Evolutionary conservation across 1,140 invertebrate genomes (phyloP).

Genomic region (Apis cerana): DNA sequence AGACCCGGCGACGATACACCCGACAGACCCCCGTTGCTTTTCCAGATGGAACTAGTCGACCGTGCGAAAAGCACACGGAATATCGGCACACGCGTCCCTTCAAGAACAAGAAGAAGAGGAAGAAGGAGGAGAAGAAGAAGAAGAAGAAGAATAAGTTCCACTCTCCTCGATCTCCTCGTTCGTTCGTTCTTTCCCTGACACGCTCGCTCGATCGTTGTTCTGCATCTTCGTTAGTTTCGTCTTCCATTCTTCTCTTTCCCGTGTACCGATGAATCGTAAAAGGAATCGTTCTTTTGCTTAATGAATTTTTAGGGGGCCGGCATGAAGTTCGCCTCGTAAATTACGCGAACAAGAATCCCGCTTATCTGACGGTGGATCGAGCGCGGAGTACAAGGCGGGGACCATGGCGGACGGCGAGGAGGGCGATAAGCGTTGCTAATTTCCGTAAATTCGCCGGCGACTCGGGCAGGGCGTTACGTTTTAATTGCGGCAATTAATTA

Average conservation of each 20-base stretch:
- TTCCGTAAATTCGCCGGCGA: conserved; percentile 47
- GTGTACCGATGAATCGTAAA: not conserved
- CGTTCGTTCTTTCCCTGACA: not conserved
- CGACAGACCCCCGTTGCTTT: conserved; percentile 59
- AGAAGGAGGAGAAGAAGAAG: too few relatives aligned
- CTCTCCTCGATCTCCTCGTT: not conserved
- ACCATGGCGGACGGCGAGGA: not conserved
- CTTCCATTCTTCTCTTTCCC: not conserved
- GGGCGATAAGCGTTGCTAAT: conserved; percentile 48
- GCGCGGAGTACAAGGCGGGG: not conserved
- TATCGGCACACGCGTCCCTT: not conserved
- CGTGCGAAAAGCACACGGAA: conserved; percentile 36
- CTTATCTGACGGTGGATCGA: conserved; percentile 3
- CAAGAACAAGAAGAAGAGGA: not conserved
- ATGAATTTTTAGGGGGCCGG: not conserved
- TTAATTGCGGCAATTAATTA: conserved; percentile 52
- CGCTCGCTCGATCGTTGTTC: not conserved
- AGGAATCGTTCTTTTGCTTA: not conserved
- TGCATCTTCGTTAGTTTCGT: not conserved
- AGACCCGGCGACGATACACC: conserved; percentile 40
- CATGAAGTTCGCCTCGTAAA: conserved; percentile 16
- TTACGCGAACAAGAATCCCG: not conserved
- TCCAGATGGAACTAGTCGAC: conserved; percentile 49
- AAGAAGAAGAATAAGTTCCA: not conserved
- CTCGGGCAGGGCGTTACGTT: conserved; percentile 40